Evolutionary conservation across 2,888 invertebrate genomes (phyloP).

Genomic region (Arrhopalites spinosus): DNA sequence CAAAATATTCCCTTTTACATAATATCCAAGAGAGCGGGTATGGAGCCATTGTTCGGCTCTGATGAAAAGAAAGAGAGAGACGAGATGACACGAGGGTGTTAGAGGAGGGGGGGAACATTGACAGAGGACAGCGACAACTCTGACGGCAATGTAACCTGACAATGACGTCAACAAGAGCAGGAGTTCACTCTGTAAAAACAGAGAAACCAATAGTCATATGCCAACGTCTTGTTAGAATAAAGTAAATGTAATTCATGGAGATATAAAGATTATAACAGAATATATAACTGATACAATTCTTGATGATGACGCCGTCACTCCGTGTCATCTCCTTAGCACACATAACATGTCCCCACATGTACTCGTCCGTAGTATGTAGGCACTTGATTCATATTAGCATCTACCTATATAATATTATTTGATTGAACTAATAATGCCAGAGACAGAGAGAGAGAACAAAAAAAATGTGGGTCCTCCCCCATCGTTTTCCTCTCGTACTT

Average conservation of each 20-base stretch:
- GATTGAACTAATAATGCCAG: too few relatives aligned
- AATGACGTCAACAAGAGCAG: too few relatives aligned
- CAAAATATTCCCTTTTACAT: constrained; percentile 6
- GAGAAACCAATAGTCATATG: too few relatives aligned
- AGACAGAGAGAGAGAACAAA: neutral
- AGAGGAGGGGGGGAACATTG: neutral
- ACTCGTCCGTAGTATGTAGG: neutral
- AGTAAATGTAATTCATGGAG: too few relatives aligned
- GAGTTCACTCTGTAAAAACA: too few relatives aligned
- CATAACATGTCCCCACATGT: neutral
- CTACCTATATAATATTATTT: too few relatives aligned
- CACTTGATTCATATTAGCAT: too few relatives aligned
- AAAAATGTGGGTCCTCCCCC: neutral
- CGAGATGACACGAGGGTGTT: constrained; percentile 19
- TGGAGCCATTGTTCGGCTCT: constrained; percentile 34
- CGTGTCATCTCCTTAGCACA: neutral
- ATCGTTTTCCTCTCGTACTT: constrained; percentile 17
- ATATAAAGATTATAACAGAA: too few relatives aligned
- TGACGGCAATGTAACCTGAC: too few relatives aligned
- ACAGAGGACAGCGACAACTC: constrained; percentile 4
- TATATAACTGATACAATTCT: too few relatives aligned
- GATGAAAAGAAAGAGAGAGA: constrained; percentile 37
- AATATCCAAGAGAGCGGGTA: constrained; percentile 9
- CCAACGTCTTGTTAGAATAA: too few relatives aligned
- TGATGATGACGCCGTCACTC: neutral